Base-by-base conservation (phyloP, 2,797 vertebrate species). In the Lepus townsendii region DNA sequence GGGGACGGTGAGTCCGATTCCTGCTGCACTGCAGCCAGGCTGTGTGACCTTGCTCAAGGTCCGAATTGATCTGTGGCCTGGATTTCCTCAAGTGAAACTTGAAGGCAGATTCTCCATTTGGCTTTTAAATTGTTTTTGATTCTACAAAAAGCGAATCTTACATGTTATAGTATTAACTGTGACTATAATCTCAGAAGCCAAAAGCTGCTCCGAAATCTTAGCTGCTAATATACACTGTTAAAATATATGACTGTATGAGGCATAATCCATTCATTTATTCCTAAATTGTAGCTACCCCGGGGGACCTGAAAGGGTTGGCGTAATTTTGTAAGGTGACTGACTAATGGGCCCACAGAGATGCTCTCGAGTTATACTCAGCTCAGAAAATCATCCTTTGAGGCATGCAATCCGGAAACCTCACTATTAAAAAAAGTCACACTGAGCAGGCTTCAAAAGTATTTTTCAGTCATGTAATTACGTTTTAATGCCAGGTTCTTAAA, bases 381-480 rank as follows among this genome's bases (percentile, higher is more conserved):
- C 68, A 32, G 89, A 92, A 90, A 84, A 79, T 73, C 27, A 22
- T 95, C 72, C 83, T 96, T 30, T 22, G 91, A 89, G 88, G 84
- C 60, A 60, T 47, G 90, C 71, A 71, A 88, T 91, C 95, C n/a
- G 2, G 88, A 93, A 94, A 86, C 68, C 50, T 95, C 75, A 62
- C 93, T 90, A 90, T 95, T 94, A 65, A 93, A 95, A 92, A 94
- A 90, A 90, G 78, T 80, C 91, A 65, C 69, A 90, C 91, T 72
- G 83, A 95, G 87, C 35, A 65, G 68, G 62, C 94, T 96, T 97
- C 87, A 92, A 90, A 96, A 94, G 77, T 91, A 79, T 96, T 95
- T 83, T 94, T 93, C 73, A 12, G 89, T 94, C 78, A 30, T 66
- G 20, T 94, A 92, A 96, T 96, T 96, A 92, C 80, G 90, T 90